Percentiles rank a stretch among this genome's conserved stretches.
These are phyloP conservation scores for Anguilla pacifica DNA, from an alignment of 2,797 vertebrate genomes.

Conservation along the genomic window DNA sequence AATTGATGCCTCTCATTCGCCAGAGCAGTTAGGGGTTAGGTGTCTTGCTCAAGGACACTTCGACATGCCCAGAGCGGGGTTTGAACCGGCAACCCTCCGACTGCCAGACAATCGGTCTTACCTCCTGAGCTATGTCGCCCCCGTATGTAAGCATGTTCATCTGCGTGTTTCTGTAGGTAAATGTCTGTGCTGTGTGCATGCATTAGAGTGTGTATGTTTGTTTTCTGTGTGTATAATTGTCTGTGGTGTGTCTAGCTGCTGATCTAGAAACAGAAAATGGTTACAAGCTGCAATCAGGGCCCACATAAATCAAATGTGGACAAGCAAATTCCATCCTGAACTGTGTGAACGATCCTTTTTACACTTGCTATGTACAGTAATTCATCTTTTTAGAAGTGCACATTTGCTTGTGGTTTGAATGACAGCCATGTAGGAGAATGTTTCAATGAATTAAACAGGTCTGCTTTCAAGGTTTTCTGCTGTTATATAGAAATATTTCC, in stretches of 20 bases:
- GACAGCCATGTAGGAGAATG: neutral
- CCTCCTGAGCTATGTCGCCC: no score
- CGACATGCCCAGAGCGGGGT: no score
- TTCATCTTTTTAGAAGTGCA: neutral
- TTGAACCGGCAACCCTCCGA: no score
- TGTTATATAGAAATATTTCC: neutral
- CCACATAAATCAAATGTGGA: neutral
- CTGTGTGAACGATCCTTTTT: neutral
- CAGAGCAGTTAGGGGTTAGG: no score
- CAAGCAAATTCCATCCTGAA: neutral
- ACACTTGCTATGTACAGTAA: neutral
- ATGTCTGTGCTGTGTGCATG: conserved; percentile 37
- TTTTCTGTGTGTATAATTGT: neutral
- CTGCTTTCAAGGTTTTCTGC: neutral
- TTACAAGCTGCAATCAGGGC: neutral
- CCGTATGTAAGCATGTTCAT: neutral
- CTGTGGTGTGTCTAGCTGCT: neutral
- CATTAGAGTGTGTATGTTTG: conserved; percentile 1
- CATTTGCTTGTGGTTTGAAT: neutral
- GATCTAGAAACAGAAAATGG: neutral
- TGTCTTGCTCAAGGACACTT: no score
- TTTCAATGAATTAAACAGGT: neutral
- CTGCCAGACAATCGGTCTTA: no score
- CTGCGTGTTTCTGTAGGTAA: conserved; percentile 43
- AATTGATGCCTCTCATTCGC: no score